These are phyloP conservation scores for Coregonus suidteri DNA, from an alignment of 2,797 vertebrate genomes.

Conservation along the genomic window DNA sequence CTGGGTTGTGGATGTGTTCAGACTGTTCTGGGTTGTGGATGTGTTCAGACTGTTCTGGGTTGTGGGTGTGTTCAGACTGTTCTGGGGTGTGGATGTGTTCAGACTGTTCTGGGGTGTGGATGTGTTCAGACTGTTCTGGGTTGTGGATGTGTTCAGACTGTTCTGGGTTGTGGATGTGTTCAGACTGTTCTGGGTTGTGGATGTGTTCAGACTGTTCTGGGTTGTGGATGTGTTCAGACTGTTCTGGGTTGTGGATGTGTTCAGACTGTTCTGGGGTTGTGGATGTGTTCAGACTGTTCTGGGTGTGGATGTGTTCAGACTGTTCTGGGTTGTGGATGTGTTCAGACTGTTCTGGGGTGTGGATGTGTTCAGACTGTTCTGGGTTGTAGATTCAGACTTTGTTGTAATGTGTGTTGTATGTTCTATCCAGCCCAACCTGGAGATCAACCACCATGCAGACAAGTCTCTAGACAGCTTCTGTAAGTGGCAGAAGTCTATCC, in stretches of 20 bases:
- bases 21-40: background rate
- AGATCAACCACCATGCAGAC: slow-evolving; percentile 99
- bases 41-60: background rate
- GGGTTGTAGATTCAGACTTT: background rate
- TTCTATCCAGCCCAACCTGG: slow-evolving; percentile 91
- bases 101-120: background rate
- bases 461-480: slow-evolving; percentile 99
- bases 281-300: background rate
- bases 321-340: background rate
- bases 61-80: background rate
- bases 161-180: background rate
- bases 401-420: slow-evolving; percentile 67
- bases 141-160: background rate
- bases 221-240: background rate
- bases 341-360: background rate
- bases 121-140: background rate
- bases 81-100: background rate
- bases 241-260: background rate
- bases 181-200: background rate
- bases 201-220: background rate
- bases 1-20: background rate
- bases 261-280: background rate
- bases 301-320: background rate
- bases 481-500: slow-evolving; percentile 99
- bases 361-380: background rate